Conservation (phyloP, 30 jellyfish, hydroid and myxozoan genomes). For the Sanderia malayensis region DNA sequence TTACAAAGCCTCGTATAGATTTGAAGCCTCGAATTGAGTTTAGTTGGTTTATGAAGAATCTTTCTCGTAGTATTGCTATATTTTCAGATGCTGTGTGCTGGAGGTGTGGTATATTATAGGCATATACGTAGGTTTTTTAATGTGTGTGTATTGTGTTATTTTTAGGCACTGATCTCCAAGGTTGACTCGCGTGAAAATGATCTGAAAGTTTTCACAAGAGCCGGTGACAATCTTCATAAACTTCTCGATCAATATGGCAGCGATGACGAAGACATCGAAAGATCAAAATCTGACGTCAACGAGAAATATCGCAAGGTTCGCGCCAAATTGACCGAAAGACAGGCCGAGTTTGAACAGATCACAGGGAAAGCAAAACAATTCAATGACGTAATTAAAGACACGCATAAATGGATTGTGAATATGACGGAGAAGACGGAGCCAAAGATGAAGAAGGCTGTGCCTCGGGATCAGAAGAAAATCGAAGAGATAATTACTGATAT, state of each 20-base stretch:
- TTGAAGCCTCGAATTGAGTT: no score
- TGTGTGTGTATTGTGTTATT: neutral
- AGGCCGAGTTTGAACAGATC: slow-evolving; percentile 66
- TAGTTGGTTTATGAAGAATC: no score
- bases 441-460: slow-evolving; percentile 55
- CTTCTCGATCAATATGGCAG: slow-evolving; percentile 73
- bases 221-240: slow-evolving; percentile 59
- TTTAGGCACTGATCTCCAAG: slow-evolving; percentile 51
- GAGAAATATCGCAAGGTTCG: slow-evolving; percentile 63
- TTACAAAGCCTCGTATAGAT: no score
- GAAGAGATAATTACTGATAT: slow-evolving; percentile 55
- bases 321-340: slow-evolving; percentile 70
- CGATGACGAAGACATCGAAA: slow-evolving; percentile 66
- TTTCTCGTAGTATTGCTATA: no score
- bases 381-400: slow-evolving; percentile 38
- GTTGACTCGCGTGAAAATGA: slow-evolving; percentile 70
- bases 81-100: no score
- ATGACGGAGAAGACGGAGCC: slow-evolving; percentile 69
- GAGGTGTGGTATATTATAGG: neutral
- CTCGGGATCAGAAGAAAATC: slow-evolving; percentile 50
- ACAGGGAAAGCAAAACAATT: slow-evolving; percentile 67
- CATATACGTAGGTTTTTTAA: no score
- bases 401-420: slow-evolving; percentile 41
- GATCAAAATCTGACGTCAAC: slow-evolving; percentile 30
- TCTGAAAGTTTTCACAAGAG: slow-evolving; percentile 61